Percentiles rank a stretch among this genome's conserved stretches.
Evolutionary conservation across 2,797 vertebrate species (phyloP).

Genomic region (Natrix natrix): DNA sequence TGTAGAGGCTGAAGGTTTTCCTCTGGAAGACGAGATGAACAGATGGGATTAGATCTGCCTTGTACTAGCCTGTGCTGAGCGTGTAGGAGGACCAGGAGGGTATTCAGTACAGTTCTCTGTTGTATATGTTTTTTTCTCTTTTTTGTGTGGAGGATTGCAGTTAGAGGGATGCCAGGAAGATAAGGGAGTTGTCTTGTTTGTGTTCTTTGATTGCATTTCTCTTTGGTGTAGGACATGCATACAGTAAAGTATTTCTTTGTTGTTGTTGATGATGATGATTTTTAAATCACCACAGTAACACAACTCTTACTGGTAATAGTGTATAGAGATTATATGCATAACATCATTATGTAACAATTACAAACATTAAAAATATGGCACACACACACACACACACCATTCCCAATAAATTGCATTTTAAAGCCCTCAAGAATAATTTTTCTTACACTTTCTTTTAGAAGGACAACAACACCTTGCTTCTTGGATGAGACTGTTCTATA

Average conservation of each 20-base stretch:
- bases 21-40: background rate
- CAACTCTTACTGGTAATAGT: background rate
- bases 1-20: background rate
- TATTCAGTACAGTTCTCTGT: background rate
- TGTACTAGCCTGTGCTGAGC: background rate
- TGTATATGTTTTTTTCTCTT: rapidly evolving
- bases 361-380: background rate
- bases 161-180: background rate
- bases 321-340: background rate
- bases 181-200: background rate
- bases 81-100: background rate
- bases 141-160: background rate
- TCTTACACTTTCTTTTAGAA: background rate
- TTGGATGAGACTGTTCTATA: background rate
- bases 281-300: background rate
- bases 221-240: background rate
- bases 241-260: background rate
- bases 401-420: background rate
- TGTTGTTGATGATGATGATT: background rate
- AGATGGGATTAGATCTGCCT: rapidly evolving
- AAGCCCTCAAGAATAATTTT: background rate
- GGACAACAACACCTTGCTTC: background rate
- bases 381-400: background rate
- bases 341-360: background rate
- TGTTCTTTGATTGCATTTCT: background rate